phyloP scores from a whole-genome alignment of 2,113 vertebrate genomes.

The Malaclemys terrapin region DNA sequence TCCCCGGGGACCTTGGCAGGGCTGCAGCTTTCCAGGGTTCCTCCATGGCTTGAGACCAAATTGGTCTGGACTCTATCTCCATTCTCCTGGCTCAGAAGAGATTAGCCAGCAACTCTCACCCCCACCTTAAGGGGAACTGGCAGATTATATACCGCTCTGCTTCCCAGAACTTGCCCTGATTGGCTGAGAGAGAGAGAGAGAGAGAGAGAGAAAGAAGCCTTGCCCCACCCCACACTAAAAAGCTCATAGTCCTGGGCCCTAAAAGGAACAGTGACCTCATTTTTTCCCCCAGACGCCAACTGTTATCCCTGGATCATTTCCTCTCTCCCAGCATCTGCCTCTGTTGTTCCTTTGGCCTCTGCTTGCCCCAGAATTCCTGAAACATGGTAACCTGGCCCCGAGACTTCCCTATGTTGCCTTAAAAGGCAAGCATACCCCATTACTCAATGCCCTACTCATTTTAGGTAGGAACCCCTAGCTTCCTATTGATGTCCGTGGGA shows the following conservation, averaged over 20 bases:
- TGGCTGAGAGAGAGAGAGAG: neutral
- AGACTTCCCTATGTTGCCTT: neutral
- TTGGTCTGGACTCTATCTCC: too few species aligned
- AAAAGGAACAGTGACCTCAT: neutral
- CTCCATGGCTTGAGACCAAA: neutral
- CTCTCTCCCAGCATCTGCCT: neutral
- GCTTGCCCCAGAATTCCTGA: neutral
- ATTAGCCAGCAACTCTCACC: neutral
- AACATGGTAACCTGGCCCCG: neutral
- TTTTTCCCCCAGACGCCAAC: neutral
- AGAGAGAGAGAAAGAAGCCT: neutral
- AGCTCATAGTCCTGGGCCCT: too few species aligned
- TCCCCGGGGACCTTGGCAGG: neutral
- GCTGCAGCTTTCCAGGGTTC: neutral
- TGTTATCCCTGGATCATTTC: neutral
- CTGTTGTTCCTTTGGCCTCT: neutral
- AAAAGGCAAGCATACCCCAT: neutral
- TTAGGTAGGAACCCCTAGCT: neutral
- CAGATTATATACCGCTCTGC: neutral
- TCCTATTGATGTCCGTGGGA: neutral
- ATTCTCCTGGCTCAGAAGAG: neutral
- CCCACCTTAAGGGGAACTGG: neutral
- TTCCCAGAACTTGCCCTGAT: neutral
- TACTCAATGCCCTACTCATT: neutral
- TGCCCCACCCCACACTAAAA: neutral